Base-by-base conservation (phyloP, 1,140 invertebrate species). In the Marisa cornuarietis region DNA sequence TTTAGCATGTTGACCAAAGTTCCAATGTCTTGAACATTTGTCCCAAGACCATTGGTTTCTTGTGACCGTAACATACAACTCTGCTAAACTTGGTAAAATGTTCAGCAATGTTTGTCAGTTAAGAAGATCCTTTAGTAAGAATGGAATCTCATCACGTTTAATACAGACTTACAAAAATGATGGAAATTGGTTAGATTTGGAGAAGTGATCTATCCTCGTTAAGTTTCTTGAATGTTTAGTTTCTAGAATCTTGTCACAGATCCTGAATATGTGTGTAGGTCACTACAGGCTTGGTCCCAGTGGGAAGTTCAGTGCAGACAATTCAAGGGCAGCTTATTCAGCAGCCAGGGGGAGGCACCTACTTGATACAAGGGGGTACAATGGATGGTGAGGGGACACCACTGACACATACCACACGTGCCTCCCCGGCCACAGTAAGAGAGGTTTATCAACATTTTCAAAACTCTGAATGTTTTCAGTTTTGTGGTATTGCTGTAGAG, bases 361-460 rank as follows among this genome's bases (percentile, higher is more conserved):
- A 94, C 85, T 91, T 93, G 82, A 94, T 94, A 82, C 94, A 94
- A 88, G 88, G 90, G n/a, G 94, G 93, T 85, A 92, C 93, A 83
- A 93, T 95, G 83, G 93, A 93, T 82, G 88, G 90, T 20, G 91
- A 91, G 71, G 92, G 92, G 9, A 90, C 92, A 69, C 89, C 92
- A 90, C 93, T 96, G 88, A 94, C 94, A 84, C 95, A 95, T 92
- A 95, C 95, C 83, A 96, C 95, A 88, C 93, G 95, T 89, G 95
- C 96, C 86, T 96, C 96, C 87, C 95, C 96, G 86, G 95, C 95
- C 86, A 96, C 95, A 90, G 96, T 96, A 94, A 95, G 95, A 73
- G 72, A 68, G 66, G n/a, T 42, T 68, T 68, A 68, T 68, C 66
- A 68, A 11, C n/a, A 26, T 68, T 68, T 68, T 68, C 31, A 68